A percentile compares a stretch with the other conserved stretches of the same genome.
Conservation (phyloP, 2,797 vertebrate genomes). For the Parauchenoglanis ngamensis region DNA sequence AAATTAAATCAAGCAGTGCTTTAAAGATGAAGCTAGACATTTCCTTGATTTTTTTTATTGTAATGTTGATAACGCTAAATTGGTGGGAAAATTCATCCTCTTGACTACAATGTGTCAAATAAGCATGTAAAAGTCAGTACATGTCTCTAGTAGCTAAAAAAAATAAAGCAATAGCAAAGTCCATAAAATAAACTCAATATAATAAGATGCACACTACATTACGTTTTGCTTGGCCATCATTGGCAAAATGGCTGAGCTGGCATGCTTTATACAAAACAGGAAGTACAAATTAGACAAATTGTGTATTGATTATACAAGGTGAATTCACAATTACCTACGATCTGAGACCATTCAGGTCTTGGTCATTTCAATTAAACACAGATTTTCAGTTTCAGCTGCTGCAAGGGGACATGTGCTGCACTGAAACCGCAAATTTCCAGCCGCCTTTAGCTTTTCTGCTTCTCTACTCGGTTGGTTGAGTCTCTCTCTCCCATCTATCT, state of each 20-base stretch:
- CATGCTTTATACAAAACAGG: not conserved
- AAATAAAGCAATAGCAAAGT: not conserved
- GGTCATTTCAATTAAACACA: conserved; percentile 11
- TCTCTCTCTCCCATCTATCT: not conserved
- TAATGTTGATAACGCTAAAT: not conserved
- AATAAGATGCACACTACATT: not conserved
- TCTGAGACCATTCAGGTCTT: not conserved
- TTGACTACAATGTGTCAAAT: not conserved
- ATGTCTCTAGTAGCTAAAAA: not conserved
- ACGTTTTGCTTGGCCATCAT: not conserved
- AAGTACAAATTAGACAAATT: not conserved
- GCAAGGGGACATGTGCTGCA: not conserved
- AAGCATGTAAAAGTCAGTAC: not conserved
- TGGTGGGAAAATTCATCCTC: not conserved
- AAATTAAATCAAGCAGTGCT: not conserved
- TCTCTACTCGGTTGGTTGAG: not conserved
- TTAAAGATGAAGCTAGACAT: not conserved
- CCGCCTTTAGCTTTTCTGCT: not conserved
- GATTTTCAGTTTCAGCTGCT: not conserved
- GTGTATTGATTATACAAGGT: not conserved
- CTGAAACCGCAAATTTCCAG: not conserved
- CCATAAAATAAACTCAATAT: not conserved
- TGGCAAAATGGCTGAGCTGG: not conserved
- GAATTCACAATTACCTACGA: not conserved
- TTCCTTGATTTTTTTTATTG: not conserved